Percentiles rank a stretch among this genome's conserved stretches.
phyloP scores from a whole-genome alignment of 2,797 vertebrate genomes.

The Luscinia megarhynchos region DNA sequence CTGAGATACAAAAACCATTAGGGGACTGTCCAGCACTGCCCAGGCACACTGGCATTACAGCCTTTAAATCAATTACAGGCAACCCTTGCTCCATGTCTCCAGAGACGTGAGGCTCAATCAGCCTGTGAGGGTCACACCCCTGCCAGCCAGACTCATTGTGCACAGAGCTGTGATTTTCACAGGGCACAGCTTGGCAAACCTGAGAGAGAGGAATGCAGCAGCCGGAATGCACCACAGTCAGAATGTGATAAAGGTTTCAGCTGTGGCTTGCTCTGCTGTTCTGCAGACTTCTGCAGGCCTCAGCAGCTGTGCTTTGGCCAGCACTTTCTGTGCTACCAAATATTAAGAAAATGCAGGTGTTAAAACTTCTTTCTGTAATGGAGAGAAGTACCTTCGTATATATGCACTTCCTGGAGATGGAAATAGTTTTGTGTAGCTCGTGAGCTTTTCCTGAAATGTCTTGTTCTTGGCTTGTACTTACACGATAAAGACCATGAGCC shows the following conservation, averaged over 20 bases:
- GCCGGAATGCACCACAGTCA: conserved; percentile 42
- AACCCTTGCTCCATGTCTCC: neutral
- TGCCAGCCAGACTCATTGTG: neutral
- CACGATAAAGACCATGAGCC: rapidly evolving
- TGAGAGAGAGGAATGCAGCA: conserved; percentile 12
- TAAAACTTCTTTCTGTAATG: neutral
- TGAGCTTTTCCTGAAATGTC: neutral
- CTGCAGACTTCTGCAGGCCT: neutral
- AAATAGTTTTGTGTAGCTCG: neutral
- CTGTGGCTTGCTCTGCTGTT: neutral
- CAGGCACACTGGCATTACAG: neutral
- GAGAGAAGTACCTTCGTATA: neutral
- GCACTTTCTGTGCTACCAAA: neutral
- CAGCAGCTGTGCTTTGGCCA: neutral
- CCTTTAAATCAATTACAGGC: neutral
- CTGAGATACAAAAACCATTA: neutral
- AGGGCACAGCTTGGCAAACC: conserved; percentile 12
- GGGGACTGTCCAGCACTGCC: neutral
- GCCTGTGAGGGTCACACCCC: neutral
- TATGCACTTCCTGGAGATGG: neutral
- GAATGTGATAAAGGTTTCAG: conserved; percentile 22
- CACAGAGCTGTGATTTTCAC: neutral
- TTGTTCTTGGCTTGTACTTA: neutral
- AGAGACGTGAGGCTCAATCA: neutral
- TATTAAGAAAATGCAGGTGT: neutral